Evolutionary conservation across 1,140 invertebrate genomes (phyloP), one percentile per base, ranked within the genome.

Genomic region (Drosophila equinoxialis): DNA sequence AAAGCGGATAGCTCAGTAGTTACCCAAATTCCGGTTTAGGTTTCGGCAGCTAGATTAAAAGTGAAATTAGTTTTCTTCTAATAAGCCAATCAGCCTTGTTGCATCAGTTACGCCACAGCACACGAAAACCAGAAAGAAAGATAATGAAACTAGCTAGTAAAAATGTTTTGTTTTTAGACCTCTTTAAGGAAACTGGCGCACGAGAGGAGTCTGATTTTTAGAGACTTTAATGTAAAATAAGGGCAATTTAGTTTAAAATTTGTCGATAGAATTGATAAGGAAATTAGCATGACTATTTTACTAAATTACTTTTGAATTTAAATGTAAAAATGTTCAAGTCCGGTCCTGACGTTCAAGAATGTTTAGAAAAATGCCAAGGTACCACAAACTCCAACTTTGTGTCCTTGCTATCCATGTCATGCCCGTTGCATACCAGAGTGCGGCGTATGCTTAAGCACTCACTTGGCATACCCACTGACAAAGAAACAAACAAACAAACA

Each of bases 51-150:
- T 67, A 73, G 82, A 87, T 82, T 86, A 79, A 86, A 73, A 79
- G 65, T 66, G 64, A 82, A 86, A 87, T 87, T 86, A 73, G 69
- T 79, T 86, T 73, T 71, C 33, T 74, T 74, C 71, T 79, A 82
- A 86, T 82, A 82, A 82, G 76, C 75, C 67, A 73, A 82, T 76
- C 67, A 69, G 75, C 39, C 17, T 30, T 66, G 37, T 35, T 48
- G 42, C 70, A 81, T 74, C 77, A 64, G 77, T 80, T 77, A 4
- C 2, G 54, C 76, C 74, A 17, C 73, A 58, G 65, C 26, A 35
- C 8, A 62, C 8, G 48, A 13, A 3, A 41, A 39, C 51, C 45
- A 20, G 14, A 20, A 13, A 1, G 14, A 5, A 23, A 20, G 1
- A 23, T 2, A 23, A 23, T 23, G 2, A 20, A 48, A 51, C 5